Evolutionary conservation across 2,113 vertebrate species (phyloP).

Genomic region (Galeopterus variegatus): DNA sequence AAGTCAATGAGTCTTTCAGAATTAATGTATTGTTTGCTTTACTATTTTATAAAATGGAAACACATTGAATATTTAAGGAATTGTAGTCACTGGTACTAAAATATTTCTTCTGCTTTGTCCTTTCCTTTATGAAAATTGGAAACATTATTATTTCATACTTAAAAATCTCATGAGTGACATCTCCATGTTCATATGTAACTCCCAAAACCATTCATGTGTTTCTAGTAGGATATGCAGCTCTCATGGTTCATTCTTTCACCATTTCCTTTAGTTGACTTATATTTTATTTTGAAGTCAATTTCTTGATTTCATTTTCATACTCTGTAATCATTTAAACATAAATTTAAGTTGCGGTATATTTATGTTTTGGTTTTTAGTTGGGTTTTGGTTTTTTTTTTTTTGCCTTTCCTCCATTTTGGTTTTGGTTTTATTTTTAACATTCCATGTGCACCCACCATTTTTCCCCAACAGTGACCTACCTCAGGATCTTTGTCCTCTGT

Average conservation of each 20-base stretch:
- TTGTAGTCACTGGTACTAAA: not conserved
- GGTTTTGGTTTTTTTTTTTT: constrained; percentile 80
- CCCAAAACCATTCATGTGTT: not conserved
- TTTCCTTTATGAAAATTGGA: constrained; percentile 53
- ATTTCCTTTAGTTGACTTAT: constrained; percentile 65
- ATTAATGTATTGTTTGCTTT: not conserved
- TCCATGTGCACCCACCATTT: constrained; percentile 90
- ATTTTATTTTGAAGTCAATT: constrained; percentile 83
- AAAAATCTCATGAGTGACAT: not conserved
- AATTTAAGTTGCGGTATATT: constrained; percentile 80
- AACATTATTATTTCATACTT: constrained; percentile 35
- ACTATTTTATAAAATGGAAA: constrained; percentile 34
- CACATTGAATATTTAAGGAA: not conserved
- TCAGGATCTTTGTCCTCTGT: constrained; percentile 99
- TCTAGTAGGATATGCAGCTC: not conserved
- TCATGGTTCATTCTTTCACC: constrained; percentile 70
- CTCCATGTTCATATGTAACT: constrained; percentile 25
- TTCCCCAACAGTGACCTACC: constrained; percentile 95
- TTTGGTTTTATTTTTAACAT: constrained; percentile 89
- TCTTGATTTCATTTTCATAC: constrained; percentile 73
- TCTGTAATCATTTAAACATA: constrained; percentile 77
- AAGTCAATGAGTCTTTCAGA: not conserved
- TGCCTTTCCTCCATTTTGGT: constrained; percentile 83
- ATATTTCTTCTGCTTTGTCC: constrained; percentile 28
- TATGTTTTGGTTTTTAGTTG: constrained; percentile 82